phyloP scores from a whole-genome alignment of 2,113 vertebrate species.

The Reinhardtius hippoglossoides region DNA sequence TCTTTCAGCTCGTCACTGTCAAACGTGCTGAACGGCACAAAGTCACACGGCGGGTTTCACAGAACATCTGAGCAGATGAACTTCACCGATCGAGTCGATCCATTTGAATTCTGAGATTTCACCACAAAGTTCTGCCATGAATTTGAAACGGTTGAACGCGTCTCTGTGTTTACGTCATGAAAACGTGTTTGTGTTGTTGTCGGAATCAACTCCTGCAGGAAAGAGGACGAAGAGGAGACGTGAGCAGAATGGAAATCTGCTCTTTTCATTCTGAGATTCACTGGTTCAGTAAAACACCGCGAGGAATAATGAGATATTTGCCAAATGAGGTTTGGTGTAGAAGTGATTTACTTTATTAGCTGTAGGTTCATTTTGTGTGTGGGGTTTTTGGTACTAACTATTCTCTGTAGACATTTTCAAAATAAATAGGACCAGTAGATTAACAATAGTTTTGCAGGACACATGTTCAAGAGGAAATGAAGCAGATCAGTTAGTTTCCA shows the following conservation, averaged over 20 bases:
- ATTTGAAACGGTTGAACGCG: neutral
- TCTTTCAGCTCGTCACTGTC: neutral
- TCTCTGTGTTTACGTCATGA: slow-evolving; percentile 49
- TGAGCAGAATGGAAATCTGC: no score
- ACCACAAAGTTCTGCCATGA: neutral
- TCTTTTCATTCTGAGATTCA: no score
- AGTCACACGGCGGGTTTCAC: no score
- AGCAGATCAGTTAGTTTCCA: no score
- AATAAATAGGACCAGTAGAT: slow-evolving; percentile 7
- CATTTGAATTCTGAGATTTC: neutral
- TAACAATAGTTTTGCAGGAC: neutral
- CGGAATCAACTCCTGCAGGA: no score
- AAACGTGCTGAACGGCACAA: no score
- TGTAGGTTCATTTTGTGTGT: slow-evolving; percentile 19
- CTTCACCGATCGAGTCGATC: no score
- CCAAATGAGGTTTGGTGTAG: slow-evolving; percentile 65
- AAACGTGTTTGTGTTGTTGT: slow-evolving; percentile 11
- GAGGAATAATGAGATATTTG: slow-evolving; percentile 48
- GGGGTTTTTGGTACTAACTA: slow-evolving; percentile 47
- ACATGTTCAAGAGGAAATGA: no score
- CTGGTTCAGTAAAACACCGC: neutral
- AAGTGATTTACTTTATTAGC: slow-evolving; percentile 30
- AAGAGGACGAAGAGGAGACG: no score
- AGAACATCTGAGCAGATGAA: no score
- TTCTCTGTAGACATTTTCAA: slow-evolving; percentile 32